Conservation (phyloP, 2,113 vertebrate genomes). For the Naja naja region DNA sequence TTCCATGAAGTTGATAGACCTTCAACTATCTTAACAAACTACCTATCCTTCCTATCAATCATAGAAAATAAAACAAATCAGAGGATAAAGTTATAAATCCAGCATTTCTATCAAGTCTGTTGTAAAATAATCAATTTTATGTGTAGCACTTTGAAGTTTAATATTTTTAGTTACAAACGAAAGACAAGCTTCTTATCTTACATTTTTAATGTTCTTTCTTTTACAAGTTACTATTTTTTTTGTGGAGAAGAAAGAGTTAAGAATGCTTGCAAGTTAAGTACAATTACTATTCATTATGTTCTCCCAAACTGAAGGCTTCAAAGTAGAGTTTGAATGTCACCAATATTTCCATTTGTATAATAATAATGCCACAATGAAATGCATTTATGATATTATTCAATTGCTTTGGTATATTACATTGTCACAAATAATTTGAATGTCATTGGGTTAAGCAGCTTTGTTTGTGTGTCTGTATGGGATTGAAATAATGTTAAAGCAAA, state of each 20-base stretch:
- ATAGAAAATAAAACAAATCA: constrained; percentile 32
- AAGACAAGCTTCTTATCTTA: background rate
- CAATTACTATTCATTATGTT: background rate
- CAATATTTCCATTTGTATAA: constrained; percentile 9
- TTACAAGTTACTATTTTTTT: background rate
- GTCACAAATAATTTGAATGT: constrained; percentile 14
- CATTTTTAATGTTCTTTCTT: background rate
- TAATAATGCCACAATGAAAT: background rate
- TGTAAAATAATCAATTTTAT: background rate
- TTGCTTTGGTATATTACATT: constrained; percentile 11
- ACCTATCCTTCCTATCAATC: constrained; percentile 29
- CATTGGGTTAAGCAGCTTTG: background rate
- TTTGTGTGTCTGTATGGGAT: background rate
- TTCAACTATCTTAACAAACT: constrained; percentile 31
- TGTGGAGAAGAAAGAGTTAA: constrained; percentile 2
- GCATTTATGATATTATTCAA: background rate
- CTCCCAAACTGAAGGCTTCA: background rate
- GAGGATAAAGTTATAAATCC: constrained; percentile 38
- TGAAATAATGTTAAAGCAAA: background rate
- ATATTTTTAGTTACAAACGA: constrained; percentile 27
- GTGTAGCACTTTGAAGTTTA: constrained; percentile 32
- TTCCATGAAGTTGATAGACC: constrained; percentile 20
- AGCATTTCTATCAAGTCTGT: constrained; percentile 10
- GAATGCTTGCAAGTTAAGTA: background rate
- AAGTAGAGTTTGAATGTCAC: constrained; percentile 10